Conservation (phyloP, 2,113 vertebrate species). For the Hippocampus zosterae region DNA sequence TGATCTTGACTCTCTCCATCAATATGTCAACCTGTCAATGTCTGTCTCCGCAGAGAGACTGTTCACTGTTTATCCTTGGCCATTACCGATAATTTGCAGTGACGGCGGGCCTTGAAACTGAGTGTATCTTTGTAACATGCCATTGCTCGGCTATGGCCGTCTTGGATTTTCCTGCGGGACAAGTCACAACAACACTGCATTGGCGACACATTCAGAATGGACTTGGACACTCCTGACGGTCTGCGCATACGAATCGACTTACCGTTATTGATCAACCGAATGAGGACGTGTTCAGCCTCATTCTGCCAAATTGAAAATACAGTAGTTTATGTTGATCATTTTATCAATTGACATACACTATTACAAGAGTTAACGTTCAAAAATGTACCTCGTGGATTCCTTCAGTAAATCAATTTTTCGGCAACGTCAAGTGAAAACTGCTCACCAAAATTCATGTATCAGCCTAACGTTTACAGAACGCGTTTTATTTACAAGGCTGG, state of each 20-base stretch:
- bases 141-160: background rate
- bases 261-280: background rate
- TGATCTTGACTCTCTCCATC: background rate
- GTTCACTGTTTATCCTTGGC: slow-evolving; percentile 59
- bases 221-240: background rate
- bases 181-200: background rate
- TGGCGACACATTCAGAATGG: background rate
- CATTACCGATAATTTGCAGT: slow-evolving; percentile 63
- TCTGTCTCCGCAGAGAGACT: background rate
- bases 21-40: background rate
- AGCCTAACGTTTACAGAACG: no score
- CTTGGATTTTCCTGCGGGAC: background rate
- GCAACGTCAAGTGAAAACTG: no score
- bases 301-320: no score
- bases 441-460: no score
- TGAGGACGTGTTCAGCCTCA: background rate
- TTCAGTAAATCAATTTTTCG: no score
- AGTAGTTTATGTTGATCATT: no score
- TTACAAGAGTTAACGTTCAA: no score
- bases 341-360: no score
- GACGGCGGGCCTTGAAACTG: slow-evolving; percentile 38
- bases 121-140: background rate
- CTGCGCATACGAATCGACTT: background rate
- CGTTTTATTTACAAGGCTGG: no score
- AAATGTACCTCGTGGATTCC: no score